Percentiles rank a stretch among this genome's conserved stretches.
Conservation (phyloP, 2,113 vertebrate genomes). For the Gyps fulvus region DNA sequence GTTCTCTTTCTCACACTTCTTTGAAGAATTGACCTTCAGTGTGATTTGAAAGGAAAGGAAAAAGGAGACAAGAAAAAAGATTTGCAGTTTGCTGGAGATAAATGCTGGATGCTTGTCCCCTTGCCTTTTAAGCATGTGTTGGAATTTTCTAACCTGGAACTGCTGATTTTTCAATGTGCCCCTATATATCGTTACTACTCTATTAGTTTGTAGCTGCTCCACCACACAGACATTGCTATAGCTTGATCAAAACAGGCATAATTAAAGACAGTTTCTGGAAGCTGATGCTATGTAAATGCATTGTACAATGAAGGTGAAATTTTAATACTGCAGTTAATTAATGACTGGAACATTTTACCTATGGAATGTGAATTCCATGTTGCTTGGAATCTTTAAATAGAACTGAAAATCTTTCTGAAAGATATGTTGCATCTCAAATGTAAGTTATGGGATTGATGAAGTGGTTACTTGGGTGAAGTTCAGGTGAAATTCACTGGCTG, state of each 20-base stretch:
- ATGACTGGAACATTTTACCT: not conserved
- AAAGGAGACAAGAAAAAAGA: not conserved
- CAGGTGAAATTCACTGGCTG: not conserved
- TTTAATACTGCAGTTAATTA: constrained; percentile 1
- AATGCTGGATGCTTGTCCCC: not conserved
- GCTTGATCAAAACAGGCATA: not conserved
- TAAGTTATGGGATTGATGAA: not conserved
- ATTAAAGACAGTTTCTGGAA: not conserved
- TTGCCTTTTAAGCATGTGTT: not conserved
- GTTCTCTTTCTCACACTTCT: not conserved
- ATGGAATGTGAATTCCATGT: not conserved
- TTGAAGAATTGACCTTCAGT: constrained; percentile 16
- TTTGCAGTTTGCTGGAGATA: not conserved
- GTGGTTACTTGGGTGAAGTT: not conserved
- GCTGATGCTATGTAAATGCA: not conserved
- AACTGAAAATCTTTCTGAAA: not conserved
- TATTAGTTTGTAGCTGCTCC: not conserved
- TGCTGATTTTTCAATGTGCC: not conserved
- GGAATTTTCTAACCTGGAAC: not conserved
- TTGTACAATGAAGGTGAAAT: not conserved
- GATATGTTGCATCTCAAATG: not conserved
- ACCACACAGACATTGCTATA: not conserved
- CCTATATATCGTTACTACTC: not conserved
- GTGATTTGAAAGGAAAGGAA: constrained; percentile 1
- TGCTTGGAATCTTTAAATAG: not conserved